These are phyloP conservation scores for Lutjanus argentimaculatus DNA, from an alignment of 2,797 vertebrate species.

Conservation along the genomic window DNA sequence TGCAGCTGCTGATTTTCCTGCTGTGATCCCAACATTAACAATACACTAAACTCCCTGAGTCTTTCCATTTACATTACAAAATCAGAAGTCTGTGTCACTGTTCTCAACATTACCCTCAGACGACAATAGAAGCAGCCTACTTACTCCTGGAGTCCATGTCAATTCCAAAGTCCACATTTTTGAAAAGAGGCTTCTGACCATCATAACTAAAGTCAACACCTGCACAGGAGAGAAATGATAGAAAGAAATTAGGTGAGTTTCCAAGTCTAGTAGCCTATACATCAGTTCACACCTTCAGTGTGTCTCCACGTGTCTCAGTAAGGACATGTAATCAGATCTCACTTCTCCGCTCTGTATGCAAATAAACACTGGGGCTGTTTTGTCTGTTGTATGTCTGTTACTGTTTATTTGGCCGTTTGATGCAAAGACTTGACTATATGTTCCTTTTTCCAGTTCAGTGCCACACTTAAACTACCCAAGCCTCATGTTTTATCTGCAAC, in stretches of 20 bases:
- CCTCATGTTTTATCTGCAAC: no score
- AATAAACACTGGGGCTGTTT: no score
- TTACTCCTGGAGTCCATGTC: slow-evolving; percentile 95
- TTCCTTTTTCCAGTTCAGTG: no score
- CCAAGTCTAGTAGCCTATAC: no score
- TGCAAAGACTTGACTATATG: no score
- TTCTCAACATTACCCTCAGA: not conserved
- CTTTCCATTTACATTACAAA: not conserved
- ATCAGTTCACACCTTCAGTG: no score
- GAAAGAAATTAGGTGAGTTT: not conserved
- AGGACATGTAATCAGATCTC: no score
- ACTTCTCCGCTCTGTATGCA: no score
- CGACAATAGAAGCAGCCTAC: slow-evolving; percentile 49
- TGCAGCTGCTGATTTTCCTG: not conserved
- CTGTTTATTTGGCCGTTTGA: no score
- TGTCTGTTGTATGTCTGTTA: no score
- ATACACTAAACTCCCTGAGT: not conserved
- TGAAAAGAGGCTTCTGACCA: slow-evolving; percentile 90
- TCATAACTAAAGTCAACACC: slow-evolving; percentile 91
- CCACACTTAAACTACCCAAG: no score
- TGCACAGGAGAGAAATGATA: slow-evolving; percentile 50
- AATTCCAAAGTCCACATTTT: slow-evolving; percentile 94
- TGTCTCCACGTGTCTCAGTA: no score
- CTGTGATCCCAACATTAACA: not conserved
- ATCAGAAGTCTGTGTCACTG: not conserved